Conservation (phyloP, 1,140 invertebrate species). For the Leptopilina clavipes region DNA sequence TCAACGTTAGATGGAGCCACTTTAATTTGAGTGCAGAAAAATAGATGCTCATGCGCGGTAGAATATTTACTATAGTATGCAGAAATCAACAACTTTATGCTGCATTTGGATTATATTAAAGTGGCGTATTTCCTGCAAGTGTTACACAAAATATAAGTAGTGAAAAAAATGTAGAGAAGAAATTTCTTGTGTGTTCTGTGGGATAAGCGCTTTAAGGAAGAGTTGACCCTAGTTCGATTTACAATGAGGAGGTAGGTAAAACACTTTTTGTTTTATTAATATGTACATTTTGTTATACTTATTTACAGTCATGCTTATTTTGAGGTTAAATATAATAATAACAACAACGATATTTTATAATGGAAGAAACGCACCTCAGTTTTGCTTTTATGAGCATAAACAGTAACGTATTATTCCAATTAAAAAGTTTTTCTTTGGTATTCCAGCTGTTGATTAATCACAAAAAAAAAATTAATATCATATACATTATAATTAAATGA, state of each 20-base stretch:
- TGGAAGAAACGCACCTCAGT: conserved; percentile 31
- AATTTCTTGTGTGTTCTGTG: too few species aligned
- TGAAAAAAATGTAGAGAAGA: too few species aligned
- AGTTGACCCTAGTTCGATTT: conserved; percentile 13
- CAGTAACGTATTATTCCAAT: neutral
- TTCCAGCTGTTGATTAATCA: neutral
- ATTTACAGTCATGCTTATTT: neutral
- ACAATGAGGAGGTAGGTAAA: conserved; percentile 20
- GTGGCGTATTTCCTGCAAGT: too few species aligned
- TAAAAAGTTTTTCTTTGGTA: conserved; percentile 10
- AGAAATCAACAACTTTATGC: too few species aligned
- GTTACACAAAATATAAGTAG: too few species aligned
- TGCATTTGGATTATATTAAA: too few species aligned
- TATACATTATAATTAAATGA: neutral
- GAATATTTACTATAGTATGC: too few species aligned
- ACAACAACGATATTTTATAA: conserved; percentile 44
- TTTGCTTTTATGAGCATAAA: neutral
- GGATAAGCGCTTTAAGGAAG: conserved; percentile 6
- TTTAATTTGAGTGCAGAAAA: too few species aligned
- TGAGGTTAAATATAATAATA: conserved; percentile 37
- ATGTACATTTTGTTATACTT: neutral
- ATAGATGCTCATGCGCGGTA: too few species aligned
- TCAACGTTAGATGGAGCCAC: too few species aligned
- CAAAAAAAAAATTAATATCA: too few species aligned
- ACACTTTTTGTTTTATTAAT: neutral